Base-by-base conservation (phyloP, 2,797 vertebrate species). In the Eutrigla gurnardus region DNA sequence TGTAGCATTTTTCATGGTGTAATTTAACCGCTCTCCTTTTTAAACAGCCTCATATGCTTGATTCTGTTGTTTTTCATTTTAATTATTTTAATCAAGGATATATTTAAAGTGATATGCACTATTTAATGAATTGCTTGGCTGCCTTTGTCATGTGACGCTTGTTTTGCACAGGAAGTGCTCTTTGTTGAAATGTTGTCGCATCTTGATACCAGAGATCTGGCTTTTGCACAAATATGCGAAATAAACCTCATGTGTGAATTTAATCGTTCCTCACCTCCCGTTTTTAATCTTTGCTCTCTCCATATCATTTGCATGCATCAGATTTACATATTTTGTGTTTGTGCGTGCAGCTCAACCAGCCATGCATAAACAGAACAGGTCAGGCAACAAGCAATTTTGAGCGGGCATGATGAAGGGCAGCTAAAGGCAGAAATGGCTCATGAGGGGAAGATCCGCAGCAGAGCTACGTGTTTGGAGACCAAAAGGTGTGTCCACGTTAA, bases 131-230 rank as follows among this genome's bases (percentile, higher is more conserved):
- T 7, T 14, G 57, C 11, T 59, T 55, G 4, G n/a, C 32, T 25
- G 17, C 46, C 43, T 8, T 18, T 17, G 11, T 55, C 13, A 40
- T 8, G 52, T 64, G 50, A 42, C 9, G 57, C 32, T 42, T 66
- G 55, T 33, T 78, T 79, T 80, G 69, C 78, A 77, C 63, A 42
- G 5, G 14, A 59, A 10, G 13, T 45, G 32, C 37, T 78, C 9
- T 45, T 58, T 59, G 6, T 43, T 43, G 18, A 71, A 63, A 13
- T 42, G 37, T n/a, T 52, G 25, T 50, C 73, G 36, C 52, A 63
- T 12, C 8, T 77, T 40, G 2, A n/a, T 12, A 43, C 46, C 61
- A 61, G 50, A 53, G 14, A 61, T 71, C 7, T 65, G 33, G 6
- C 52, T 50, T n/a, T 59, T 81, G 68, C 64, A 74, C 45, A 11